Evolutionary conservation across 2,797 vertebrate genomes (phyloP).

Genomic region (Synanceia verrucosa): DNA sequence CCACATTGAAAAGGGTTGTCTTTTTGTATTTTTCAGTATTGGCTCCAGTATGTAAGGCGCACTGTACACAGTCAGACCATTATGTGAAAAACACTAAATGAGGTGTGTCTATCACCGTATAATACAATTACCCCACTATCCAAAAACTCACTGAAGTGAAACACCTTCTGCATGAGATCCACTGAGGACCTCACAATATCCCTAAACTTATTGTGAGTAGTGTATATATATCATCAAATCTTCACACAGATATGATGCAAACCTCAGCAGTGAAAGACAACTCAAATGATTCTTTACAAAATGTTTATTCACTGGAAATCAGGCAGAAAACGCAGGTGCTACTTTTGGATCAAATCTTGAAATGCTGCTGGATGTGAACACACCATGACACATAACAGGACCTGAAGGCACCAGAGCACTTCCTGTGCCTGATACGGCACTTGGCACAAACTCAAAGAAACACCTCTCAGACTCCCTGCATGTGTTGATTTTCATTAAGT

Average conservation of each 20-base stretch:
- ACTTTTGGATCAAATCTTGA: not conserved
- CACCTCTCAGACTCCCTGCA: not conserved
- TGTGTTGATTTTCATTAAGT: not conserved
- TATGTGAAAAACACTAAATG: too few relatives aligned
- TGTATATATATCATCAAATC: too few relatives aligned
- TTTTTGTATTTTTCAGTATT: too few relatives aligned
- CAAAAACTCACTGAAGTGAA: too few relatives aligned
- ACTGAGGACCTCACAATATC: too few relatives aligned
- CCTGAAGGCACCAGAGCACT: not conserved
- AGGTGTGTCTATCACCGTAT: too few relatives aligned
- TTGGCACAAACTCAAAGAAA: not conserved
- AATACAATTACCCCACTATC: too few relatives aligned
- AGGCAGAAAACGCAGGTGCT: not conserved
- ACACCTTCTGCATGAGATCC: too few relatives aligned
- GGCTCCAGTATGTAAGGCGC: too few relatives aligned
- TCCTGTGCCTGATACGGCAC: not conserved
- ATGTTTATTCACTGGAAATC: slow-evolving; percentile 41
- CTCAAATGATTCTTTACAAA: slow-evolving; percentile 8
- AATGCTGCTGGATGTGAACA: not conserved
- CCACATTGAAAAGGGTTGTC: too few relatives aligned
- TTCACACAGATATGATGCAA: not conserved
- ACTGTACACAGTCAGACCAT: too few relatives aligned
- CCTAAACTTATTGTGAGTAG: too few relatives aligned
- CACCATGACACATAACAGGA: not conserved
- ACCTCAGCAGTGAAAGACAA: not conserved